A percentile compares a stretch with the other conserved stretches of the same genome.
phyloP scores from a whole-genome alignment of 53 echinoderm and acorn worm species.

The Astropecten irregularis region DNA sequence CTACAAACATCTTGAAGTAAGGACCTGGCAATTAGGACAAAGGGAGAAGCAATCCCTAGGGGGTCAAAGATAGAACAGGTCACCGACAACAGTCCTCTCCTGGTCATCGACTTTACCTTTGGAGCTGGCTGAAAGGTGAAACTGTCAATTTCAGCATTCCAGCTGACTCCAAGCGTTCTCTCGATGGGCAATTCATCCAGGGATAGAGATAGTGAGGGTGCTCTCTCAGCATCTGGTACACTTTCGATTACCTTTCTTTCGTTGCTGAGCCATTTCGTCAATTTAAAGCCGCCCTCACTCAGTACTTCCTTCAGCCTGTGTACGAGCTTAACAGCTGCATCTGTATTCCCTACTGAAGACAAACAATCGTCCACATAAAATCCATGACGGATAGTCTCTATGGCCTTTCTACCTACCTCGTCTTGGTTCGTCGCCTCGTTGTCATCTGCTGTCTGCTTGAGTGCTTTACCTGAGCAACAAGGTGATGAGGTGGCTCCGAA shows the following conservation, averaged over 20 bases:
- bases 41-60: constrained; percentile 54
- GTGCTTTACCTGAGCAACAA: constrained; percentile 55
- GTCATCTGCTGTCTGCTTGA: constrained; percentile 17
- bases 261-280: constrained; percentile 69
- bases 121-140: constrained; percentile 33
- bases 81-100: constrained; percentile 58
- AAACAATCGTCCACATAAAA: constrained; percentile 42
- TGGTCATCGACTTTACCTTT: constrained; percentile 50
- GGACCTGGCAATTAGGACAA: constrained; percentile 49
- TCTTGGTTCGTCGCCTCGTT: neutral
- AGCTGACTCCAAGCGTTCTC: constrained; percentile 48
- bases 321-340: neutral
- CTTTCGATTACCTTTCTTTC: constrained; percentile 48
- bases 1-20: constrained; percentile 61
- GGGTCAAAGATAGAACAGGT: constrained; percentile 58
- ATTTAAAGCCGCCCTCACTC: constrained; percentile 55
- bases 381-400: neutral
- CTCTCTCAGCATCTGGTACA: constrained; percentile 56
- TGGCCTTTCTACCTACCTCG: constrained; percentile 3
- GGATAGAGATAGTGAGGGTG: constrained; percentile 11
- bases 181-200: constrained; percentile 45
- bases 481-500: constrained; percentile 67
- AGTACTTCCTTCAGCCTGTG: constrained; percentile 1
- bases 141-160: constrained; percentile 48
- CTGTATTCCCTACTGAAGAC: neutral